Evolutionary conservation across 2,888 invertebrate species (phyloP).

Genomic region (Cepaea hortensis): DNA sequence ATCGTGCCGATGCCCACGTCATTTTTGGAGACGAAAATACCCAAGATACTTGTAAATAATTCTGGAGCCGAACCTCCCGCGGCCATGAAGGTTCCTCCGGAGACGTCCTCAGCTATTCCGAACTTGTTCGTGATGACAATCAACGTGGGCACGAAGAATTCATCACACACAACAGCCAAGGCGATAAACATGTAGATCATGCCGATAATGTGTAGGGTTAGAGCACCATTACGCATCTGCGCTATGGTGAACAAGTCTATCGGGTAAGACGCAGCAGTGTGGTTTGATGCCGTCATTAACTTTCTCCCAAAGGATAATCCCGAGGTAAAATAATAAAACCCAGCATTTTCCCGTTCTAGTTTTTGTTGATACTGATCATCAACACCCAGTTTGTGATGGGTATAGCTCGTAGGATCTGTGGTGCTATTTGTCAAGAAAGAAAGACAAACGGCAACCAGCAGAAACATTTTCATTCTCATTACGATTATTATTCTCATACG

Average conservation of each 20-base stretch:
- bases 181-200: slow-evolving; percentile 99
- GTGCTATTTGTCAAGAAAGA: too few relatives aligned
- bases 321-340: too few relatives aligned
- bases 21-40: slow-evolving; percentile 97
- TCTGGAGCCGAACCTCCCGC: slow-evolving; percentile 98
- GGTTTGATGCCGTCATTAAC: slow-evolving; percentile 35
- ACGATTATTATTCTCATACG: too few relatives aligned
- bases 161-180: slow-evolving; percentile 98
- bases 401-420: too few relatives aligned
- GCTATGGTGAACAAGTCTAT: slow-evolving; percentile 89
- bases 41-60: slow-evolving; percentile 96
- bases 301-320: slow-evolving; percentile 26
- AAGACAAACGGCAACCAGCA: too few relatives aligned
- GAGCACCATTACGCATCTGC: slow-evolving; percentile 91
- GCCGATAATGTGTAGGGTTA: slow-evolving; percentile 91
- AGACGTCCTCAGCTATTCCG: slow-evolving; percentile 96
- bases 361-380: too few relatives aligned
- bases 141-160: slow-evolving; percentile 98
- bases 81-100: slow-evolving; percentile 99
- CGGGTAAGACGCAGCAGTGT: slow-evolving; percentile 64
- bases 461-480: too few relatives aligned
- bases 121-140: slow-evolving; percentile 96
- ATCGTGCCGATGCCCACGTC: slow-evolving; percentile 97
- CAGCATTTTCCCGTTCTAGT: too few relatives aligned
- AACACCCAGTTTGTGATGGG: too few relatives aligned